phyloP scores from a whole-genome alignment of 2,888 invertebrate species.

The Hydrotaea cyrtoneurina region DNA sequence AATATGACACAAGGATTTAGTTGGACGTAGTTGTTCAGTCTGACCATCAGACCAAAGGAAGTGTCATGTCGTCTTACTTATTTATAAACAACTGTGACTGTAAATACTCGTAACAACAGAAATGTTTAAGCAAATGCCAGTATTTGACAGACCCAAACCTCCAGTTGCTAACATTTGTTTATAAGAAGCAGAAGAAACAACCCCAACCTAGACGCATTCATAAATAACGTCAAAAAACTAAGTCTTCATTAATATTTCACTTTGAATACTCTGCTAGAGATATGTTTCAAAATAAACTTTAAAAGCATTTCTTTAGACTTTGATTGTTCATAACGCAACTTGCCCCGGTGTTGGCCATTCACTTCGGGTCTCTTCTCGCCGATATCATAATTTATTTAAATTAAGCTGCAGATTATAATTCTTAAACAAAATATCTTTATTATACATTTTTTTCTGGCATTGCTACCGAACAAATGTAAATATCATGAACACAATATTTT shows the following conservation, averaged over 20 bases:
- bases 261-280: not conserved
- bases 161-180: not conserved
- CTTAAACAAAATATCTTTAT: slow-evolving; percentile 58
- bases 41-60: not conserved
- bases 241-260: not conserved
- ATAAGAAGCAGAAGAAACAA: not conserved
- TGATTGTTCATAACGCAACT: not conserved
- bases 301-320: slow-evolving; percentile 24
- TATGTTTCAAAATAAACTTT: slow-evolving; percentile 20
- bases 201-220: too few relatives aligned
- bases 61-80: not conserved
- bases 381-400: slow-evolving; percentile 54
- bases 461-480: slow-evolving; percentile 42
- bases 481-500: slow-evolving; percentile 36
- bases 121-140: slow-evolving; percentile 12
- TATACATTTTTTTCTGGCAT: slow-evolving; percentile 20
- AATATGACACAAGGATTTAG: not conserved
- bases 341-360: not conserved
- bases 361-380: not conserved
- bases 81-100: not conserved
- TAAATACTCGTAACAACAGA: not conserved
- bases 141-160: not conserved
- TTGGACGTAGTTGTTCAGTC: not conserved
- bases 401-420: slow-evolving; percentile 57
- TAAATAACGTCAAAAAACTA: not conserved